These are phyloP conservation scores for Syngnathus floridae DNA, from an alignment of 2,113 vertebrate genomes.

Conservation along the genomic window DNA sequence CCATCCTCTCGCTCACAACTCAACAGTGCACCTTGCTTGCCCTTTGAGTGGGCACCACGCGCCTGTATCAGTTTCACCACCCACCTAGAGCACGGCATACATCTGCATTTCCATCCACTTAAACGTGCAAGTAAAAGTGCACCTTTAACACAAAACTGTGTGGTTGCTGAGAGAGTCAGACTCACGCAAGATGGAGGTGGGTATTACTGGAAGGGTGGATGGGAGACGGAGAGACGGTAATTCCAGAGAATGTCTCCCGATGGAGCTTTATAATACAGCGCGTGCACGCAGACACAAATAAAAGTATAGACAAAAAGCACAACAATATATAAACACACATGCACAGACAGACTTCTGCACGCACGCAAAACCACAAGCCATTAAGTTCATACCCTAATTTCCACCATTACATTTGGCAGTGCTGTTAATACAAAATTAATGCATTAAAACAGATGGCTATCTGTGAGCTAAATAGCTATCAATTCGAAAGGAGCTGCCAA, in stretches of 20 bases:
- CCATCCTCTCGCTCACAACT: slow-evolving; percentile 61
- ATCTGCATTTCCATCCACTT: slow-evolving; percentile 72
- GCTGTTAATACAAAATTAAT: slow-evolving; percentile 75
- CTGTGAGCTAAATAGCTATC: slow-evolving; percentile 72
- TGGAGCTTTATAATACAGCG: slow-evolving; percentile 49
- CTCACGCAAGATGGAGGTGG: slow-evolving; percentile 60
- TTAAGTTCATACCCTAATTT: slow-evolving; percentile 66
- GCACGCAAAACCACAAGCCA: slow-evolving; percentile 36
- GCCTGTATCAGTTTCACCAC: slow-evolving; percentile 70
- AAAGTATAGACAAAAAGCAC: slow-evolving; percentile 42
- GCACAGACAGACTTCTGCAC: slow-evolving; percentile 8
- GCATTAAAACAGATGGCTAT: slow-evolving; percentile 73
- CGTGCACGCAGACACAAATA: slow-evolving; percentile 40
- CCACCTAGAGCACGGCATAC: slow-evolving; percentile 66
- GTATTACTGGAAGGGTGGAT: slow-evolving; percentile 66
- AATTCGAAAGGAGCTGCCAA: slow-evolving; percentile 70
- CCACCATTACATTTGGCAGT: slow-evolving; percentile 69
- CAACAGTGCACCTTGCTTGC: slow-evolving; percentile 54
- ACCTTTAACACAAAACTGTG: slow-evolving; percentile 69
- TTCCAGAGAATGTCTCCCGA: slow-evolving; percentile 63
- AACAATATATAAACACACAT: slow-evolving; percentile 41
- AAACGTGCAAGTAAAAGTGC: slow-evolving; percentile 70
- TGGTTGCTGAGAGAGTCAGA: slow-evolving; percentile 61
- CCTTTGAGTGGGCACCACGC: slow-evolving; percentile 63
- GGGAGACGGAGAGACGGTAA: slow-evolving; percentile 59